phyloP scores from a whole-genome alignment of 2,888 invertebrate species.

The Anorthoa munda region DNA sequence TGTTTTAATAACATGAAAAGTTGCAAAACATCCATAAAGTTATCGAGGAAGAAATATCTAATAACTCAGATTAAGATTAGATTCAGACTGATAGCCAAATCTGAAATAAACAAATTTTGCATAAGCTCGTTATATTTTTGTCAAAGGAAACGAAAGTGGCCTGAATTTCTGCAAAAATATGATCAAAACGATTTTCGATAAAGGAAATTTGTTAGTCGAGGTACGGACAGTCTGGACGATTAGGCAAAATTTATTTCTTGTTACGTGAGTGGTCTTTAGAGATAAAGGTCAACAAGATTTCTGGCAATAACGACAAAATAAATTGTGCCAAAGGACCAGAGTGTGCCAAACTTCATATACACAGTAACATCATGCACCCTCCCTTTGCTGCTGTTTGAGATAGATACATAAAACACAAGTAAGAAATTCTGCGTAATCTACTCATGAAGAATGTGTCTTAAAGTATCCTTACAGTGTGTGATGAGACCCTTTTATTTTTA shows the following conservation, averaged over 20 bases:
- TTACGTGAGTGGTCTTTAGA: conserved; percentile 42
- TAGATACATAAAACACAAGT: too few relatives aligned
- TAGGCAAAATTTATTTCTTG: conserved; percentile 54
- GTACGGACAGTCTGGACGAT: conserved; percentile 45
- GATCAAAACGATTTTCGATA: conserved; percentile 58
- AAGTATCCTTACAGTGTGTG: neutral
- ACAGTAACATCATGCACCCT: too few relatives aligned
- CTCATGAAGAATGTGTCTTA: neutral
- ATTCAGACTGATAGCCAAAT: conserved; percentile 27
- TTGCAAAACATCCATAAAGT: neutral
- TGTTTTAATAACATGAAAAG: conserved; percentile 9
- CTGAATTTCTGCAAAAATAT: conserved; percentile 43
- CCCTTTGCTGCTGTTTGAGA: too few relatives aligned
- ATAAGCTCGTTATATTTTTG: conserved; percentile 47
- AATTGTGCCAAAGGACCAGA: neutral
- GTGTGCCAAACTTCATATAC: too few relatives aligned
- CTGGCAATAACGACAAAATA: conserved; percentile 25
- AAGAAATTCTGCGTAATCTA: too few relatives aligned
- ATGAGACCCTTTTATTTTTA: too few relatives aligned
- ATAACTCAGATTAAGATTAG: conserved; percentile 22
- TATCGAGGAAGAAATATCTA: conserved; percentile 4
- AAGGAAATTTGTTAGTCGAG: conserved; percentile 53
- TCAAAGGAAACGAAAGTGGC: conserved; percentile 52
- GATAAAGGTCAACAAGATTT: conserved; percentile 42
- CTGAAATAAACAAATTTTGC: conserved; percentile 43